Evolutionary conservation across 2,113 vertebrate species (phyloP).

Genomic region (Lucifuga dentata): DNA sequence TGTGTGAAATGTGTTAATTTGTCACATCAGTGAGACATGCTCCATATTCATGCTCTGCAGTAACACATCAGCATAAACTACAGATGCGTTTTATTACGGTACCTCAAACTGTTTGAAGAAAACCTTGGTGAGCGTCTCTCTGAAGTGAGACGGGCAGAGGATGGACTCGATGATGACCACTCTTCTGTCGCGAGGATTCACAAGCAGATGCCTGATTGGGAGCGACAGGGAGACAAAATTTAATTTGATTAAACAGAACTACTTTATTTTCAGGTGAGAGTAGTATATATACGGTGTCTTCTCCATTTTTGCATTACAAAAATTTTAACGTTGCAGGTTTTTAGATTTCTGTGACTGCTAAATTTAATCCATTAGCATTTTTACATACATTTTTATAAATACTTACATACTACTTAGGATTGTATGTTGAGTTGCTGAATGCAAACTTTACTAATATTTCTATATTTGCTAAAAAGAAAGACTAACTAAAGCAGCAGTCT

Average conservation of each 20-base stretch:
- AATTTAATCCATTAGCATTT: no score
- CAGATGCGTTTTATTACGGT: background rate
- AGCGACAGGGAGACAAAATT: background rate
- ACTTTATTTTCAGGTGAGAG: background rate
- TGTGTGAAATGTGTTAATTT: no score
- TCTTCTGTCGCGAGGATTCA: conserved; percentile 96
- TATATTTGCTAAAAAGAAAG: background rate
- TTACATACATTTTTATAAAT: no score
- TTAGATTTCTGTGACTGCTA: no score
- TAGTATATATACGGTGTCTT: background rate
- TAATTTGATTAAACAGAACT: background rate
- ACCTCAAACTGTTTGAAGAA: conserved; percentile 99
- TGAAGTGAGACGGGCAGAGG: conserved; percentile 96
- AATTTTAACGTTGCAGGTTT: no score
- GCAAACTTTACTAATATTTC: background rate
- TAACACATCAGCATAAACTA: no score
- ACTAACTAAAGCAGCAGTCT: conserved; percentile 1
- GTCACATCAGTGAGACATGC: no score
- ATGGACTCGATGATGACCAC: conserved; percentile 97
- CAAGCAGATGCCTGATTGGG: conserved; percentile 89
- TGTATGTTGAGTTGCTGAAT: background rate
- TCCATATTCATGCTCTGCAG: background rate
- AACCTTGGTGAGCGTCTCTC: conserved; percentile 94
- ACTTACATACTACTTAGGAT: no score
- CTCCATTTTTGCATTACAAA: no score